phyloP scores from a whole-genome alignment of 2,888 invertebrate genomes.

The Listrodromus nycthemerus region DNA sequence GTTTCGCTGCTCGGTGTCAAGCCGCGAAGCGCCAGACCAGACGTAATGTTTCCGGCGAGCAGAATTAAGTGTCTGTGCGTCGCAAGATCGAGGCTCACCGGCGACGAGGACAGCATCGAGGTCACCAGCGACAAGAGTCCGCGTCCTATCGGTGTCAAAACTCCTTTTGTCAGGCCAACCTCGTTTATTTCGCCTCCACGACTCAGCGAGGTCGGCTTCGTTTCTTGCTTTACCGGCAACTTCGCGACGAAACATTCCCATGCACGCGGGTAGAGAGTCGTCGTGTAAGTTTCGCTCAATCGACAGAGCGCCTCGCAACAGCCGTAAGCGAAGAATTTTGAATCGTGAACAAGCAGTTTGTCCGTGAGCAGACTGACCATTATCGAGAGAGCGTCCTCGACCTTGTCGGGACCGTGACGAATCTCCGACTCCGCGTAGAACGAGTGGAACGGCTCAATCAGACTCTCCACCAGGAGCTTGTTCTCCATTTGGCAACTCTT shows the following conservation, averaged over 20 bases:
- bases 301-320: conserved; percentile 89
- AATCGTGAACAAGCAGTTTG: conserved; percentile 87
- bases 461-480: conserved; percentile 85
- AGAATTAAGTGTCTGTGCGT: conserved; percentile 84
- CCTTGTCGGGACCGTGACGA: conserved; percentile 69
- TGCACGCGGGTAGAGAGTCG: conserved; percentile 88
- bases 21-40: conserved; percentile 83
- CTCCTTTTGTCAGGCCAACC: conserved; percentile 57
- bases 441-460: conserved; percentile 85
- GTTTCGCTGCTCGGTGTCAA: conserved; percentile 81
- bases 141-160: conserved; percentile 70
- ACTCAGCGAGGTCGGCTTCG: conserved; percentile 70
- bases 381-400: conserved; percentile 87
- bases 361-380: conserved; percentile 86
- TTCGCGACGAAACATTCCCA: conserved; percentile 87
- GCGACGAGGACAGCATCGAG: conserved; percentile 85
- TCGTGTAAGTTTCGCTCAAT: conserved; percentile 88
- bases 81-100: conserved; percentile 85
- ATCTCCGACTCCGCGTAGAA: conserved; percentile 76
- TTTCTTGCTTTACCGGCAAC: conserved; percentile 72
- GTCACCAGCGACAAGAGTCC: conserved; percentile 82
- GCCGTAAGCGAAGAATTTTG: conserved; percentile 89
- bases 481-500: conserved; percentile 68
- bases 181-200: conserved; percentile 58
- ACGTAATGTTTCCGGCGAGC: conserved; percentile 84